These are phyloP conservation scores for Drosophila nigricruria DNA, from an alignment of 2,888 invertebrate genomes.

Conservation along the genomic window DNA sequence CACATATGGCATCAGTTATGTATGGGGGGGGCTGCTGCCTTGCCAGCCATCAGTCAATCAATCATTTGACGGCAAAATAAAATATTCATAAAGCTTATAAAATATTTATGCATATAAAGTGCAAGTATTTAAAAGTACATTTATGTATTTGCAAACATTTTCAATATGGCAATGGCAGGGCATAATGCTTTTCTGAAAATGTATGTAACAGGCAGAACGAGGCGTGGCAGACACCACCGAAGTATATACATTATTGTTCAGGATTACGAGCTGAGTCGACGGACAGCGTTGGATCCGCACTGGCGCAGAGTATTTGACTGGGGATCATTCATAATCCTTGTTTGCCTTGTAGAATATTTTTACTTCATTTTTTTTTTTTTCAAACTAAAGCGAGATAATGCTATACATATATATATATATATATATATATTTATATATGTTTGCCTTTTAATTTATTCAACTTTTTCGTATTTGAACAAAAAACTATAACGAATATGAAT, in stretches of 20 bases:
- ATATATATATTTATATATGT: not conserved
- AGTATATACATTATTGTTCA: not conserved
- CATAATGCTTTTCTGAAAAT: no score
- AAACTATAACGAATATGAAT: not conserved
- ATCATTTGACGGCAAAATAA: conserved; percentile 38
- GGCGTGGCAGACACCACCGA: not conserved
- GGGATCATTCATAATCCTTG: not conserved
- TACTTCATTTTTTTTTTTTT: not conserved
- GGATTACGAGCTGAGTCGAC: not conserved
- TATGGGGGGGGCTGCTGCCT: conserved; percentile 35
- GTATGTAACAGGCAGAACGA: not conserved
- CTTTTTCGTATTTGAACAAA: not conserved
- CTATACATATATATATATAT: not conserved
- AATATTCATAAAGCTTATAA: conserved; percentile 58
- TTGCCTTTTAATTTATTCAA: not conserved
- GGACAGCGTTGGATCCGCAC: no score
- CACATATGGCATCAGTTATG: conserved; percentile 63
- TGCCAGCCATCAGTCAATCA: conserved; percentile 50
- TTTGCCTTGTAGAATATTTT: not conserved
- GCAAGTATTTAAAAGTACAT: conserved; percentile 36
- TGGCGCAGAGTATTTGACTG: not conserved
- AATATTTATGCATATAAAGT: conserved; percentile 42
- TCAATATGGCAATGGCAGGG: not conserved
- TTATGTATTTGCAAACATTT: conserved; percentile 7
- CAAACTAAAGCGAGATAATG: not conserved